Evolutionary conservation across 2,113 vertebrate genomes (phyloP).

Genomic region (Glareola pratincola): DNA sequence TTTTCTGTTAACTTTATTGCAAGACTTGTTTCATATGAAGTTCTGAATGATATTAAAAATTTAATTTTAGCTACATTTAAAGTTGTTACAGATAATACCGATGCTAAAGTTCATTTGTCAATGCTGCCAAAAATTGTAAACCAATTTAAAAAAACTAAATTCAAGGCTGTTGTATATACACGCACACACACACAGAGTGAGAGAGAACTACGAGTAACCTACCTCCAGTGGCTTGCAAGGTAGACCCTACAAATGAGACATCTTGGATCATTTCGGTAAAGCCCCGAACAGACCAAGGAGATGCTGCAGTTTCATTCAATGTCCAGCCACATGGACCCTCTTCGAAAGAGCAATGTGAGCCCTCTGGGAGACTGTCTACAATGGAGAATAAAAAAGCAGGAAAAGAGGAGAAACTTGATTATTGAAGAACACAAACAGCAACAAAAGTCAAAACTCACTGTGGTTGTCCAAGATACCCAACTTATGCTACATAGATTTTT

Average conservation of each 20-base stretch:
- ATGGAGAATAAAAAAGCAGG: background rate
- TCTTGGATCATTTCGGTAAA: constrained; percentile 58
- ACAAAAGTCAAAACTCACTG: background rate
- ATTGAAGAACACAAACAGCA: background rate
- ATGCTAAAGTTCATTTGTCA: background rate
- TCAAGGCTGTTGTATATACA: background rate
- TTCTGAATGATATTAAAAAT: background rate
- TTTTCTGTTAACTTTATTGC: background rate
- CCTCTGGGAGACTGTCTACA: constrained; percentile 76
- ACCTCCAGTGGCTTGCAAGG: constrained; percentile 81
- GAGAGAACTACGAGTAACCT: background rate
- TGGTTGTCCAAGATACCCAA: background rate
- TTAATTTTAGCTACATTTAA: background rate
- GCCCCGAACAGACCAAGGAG: constrained; percentile 73
- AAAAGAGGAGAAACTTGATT: background rate
- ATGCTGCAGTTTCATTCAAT: constrained; percentile 55
- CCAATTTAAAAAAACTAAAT: background rate
- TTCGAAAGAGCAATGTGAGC: constrained; percentile 87
- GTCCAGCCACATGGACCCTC: constrained; percentile 82
- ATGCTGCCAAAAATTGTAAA: background rate
- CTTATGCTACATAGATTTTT: background rate
- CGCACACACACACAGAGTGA: background rate
- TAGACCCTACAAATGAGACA: constrained; percentile 64
- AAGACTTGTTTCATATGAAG: background rate
- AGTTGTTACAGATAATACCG: background rate